These are phyloP conservation scores for Hemitrygon akajei DNA, from an alignment of 2,797 vertebrate genomes.

Conservation along the genomic window DNA sequence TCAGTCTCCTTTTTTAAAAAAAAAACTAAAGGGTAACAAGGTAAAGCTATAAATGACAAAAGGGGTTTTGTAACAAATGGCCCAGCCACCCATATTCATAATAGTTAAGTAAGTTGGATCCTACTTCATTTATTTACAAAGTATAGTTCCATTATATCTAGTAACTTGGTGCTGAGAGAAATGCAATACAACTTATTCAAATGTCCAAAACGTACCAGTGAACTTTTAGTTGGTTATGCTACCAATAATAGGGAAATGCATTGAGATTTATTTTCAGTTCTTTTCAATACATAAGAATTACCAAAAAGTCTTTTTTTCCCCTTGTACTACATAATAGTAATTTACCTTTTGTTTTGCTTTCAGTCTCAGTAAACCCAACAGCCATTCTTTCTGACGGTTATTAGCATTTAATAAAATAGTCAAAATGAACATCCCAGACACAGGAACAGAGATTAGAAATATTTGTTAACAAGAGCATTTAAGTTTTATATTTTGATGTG, in stretches of 20 bases:
- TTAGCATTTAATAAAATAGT: background rate
- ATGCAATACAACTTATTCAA: background rate
- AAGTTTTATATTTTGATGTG: background rate
- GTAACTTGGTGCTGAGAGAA: background rate
- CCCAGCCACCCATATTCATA: background rate
- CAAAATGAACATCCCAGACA: background rate
- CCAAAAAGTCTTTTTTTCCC: background rate
- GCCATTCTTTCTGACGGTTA: background rate
- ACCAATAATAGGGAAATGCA: background rate
- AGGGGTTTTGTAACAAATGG: background rate
- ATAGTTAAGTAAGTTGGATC: background rate
- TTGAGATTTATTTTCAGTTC: background rate
- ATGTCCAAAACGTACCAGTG: background rate
- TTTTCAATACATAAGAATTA: background rate
- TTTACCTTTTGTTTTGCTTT: background rate
- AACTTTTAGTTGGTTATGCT: background rate
- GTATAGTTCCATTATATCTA: background rate
- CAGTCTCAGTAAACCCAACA: background rate
- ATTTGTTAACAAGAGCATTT: background rate
- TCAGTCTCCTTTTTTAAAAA: no score
- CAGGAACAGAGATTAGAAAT: background rate
- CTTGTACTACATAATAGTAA: background rate
- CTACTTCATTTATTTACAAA: background rate
- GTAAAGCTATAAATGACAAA: background rate
- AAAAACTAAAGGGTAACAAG: background rate